These are phyloP conservation scores for Champsocephalus gunnari DNA, from an alignment of 2,797 vertebrate genomes.

Conservation along the genomic window DNA sequence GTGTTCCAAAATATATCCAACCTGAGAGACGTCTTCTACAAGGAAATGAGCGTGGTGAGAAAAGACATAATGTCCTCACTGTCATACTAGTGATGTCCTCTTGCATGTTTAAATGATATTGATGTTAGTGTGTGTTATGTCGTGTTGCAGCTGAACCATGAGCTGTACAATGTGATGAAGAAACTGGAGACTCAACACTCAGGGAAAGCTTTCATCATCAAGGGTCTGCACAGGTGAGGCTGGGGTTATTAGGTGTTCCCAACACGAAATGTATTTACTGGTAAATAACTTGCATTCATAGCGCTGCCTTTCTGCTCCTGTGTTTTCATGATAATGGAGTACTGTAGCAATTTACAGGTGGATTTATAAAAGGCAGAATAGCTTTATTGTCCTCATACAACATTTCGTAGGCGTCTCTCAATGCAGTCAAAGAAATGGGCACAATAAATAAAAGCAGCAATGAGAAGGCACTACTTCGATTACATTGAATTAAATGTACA, in stretches of 20 bases:
- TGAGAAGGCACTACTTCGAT: too few relatives aligned
- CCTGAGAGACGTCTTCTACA: constrained; percentile 94
- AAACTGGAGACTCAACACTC: constrained; percentile 95
- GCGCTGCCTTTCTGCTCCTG: not conserved
- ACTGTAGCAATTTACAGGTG: not conserved
- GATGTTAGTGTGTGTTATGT: not conserved
- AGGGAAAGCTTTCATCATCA: constrained; percentile 92
- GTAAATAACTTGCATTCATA: not conserved
- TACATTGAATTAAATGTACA: too few relatives aligned
- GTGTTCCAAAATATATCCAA: constrained; percentile 97
- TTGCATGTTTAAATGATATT: not conserved
- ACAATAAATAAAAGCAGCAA: too few relatives aligned
- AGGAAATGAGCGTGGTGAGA: constrained; percentile 96
- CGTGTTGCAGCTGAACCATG: constrained; percentile 89
- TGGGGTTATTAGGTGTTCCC: not conserved
- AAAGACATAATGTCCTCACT: not conserved
- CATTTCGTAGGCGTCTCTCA: too few relatives aligned
- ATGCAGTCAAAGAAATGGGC: too few relatives aligned
- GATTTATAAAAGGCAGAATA: not conserved
- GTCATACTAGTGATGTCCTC: not conserved
- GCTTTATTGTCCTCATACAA: too few relatives aligned
- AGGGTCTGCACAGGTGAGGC: constrained; percentile 89
- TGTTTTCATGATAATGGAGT: not conserved
- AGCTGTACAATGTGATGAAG: constrained; percentile 95
- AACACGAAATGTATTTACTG: not conserved